Evolutionary conservation across 2,888 invertebrate species (phyloP), one percentile per base, ranked within the genome.

Genomic region (Drosophila demipolita): DNA sequence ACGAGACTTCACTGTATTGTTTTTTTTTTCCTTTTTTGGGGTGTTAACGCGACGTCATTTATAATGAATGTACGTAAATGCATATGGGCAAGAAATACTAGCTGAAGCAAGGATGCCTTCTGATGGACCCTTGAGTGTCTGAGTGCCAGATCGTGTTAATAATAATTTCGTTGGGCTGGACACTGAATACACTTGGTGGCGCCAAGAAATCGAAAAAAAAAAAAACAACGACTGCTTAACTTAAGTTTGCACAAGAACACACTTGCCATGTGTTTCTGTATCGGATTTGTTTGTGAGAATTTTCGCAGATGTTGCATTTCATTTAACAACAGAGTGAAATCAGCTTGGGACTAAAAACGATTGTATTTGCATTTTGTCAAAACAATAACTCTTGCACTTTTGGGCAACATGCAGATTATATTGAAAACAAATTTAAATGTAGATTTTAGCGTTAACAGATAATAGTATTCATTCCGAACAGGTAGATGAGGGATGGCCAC

Each of bases 41-140:
- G 91, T 91, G 91, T 91, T 89, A 91, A 91, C 91, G 83, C 83
- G 89, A 84, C 80, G 83, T 90, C 83, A 90, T 91, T 91, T 84
- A 85, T 87, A 80, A 87, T 80, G 70, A 73, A 79, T 81, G 55
- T 23, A 29, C 55, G 53, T 35, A 33, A 52, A 32, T 52, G 45
- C 64, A 69, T 26, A 48, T 53, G 61, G 60, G 42, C 32, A 20
- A 52, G 52, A 23, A 59, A 45, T 38, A 58, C 45, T 15, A 48
- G 50, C 20, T 32, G n/a, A 29, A 11, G 57, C 1, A 40, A n/a
- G 33, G 38, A 55, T 8, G 17, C 8, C 17, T 38, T 12, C 55
- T 55, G 40, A 42, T 42, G 29, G 12, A 29, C 52, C 40, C 68
- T 80, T 75, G 60, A 75, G 71, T 45, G 45, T 66, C 58, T 62